Conservation (phyloP, 2,113 vertebrate species). For the Spermophilus dauricus region DNA sequence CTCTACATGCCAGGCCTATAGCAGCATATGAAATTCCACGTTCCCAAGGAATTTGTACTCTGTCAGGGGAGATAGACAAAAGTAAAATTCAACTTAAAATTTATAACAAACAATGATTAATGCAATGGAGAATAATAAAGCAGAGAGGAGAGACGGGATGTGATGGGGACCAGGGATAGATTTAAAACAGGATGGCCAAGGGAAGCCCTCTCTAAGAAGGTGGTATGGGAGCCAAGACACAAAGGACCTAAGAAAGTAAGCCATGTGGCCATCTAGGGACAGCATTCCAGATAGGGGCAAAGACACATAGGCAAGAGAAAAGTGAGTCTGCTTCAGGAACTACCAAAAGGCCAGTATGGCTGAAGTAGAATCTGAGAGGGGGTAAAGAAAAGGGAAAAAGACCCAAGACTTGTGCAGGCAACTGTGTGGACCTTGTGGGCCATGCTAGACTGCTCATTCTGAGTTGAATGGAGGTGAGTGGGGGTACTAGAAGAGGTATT, state of each 20-base stretch:
- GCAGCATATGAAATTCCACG: not conserved
- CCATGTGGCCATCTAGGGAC: not conserved
- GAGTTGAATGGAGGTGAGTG: accelerated
- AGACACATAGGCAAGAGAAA: not conserved
- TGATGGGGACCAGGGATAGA: not conserved
- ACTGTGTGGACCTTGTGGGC: not conserved
- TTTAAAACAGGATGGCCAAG: not conserved
- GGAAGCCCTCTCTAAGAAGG: not conserved
- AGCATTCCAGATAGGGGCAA: not conserved
- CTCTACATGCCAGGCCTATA: not conserved
- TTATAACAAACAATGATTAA: not conserved
- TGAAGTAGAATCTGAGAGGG: not conserved
- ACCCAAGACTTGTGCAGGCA: too few species aligned
- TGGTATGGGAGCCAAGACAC: not conserved
- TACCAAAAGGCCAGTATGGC: too few species aligned
- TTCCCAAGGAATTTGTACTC: not conserved
- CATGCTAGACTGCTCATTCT: not conserved
- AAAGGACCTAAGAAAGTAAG: not conserved
- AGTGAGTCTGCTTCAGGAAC: too few species aligned
- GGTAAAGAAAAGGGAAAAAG: not conserved
- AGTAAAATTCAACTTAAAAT: conserved; percentile 14
- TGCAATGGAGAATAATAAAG: not conserved
- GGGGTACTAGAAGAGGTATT: not conserved
- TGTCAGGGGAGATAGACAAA: not conserved
- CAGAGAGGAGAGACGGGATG: not conserved